Conservation (phyloP, 1,140 invertebrate species). For the Drosophila aff. region DNA sequence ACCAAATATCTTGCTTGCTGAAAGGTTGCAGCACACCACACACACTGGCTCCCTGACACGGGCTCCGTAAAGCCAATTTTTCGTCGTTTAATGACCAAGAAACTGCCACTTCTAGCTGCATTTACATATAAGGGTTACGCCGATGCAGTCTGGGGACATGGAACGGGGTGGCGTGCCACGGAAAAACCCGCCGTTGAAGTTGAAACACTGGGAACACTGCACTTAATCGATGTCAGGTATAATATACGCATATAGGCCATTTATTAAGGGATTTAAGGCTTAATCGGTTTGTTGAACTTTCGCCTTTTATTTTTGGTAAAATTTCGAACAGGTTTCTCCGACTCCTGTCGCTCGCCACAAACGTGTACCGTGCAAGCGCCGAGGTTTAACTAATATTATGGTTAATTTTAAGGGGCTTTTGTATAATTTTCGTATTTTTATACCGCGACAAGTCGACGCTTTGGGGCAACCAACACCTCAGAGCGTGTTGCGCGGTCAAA, state of each 20-base stretch:
- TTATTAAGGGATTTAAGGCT: slow-evolving; percentile 27
- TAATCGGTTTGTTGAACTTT: slow-evolving; percentile 33
- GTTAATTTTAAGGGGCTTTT: not conserved
- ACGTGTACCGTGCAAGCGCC: slow-evolving; percentile 1
- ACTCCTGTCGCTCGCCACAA: not conserved
- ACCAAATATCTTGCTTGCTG: not conserved
- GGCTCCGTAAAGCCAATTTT: slow-evolving; percentile 3
- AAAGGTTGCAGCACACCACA: slow-evolving; percentile 1
- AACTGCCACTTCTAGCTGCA: slow-evolving; percentile 5
- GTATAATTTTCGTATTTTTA: slow-evolving; percentile 10
- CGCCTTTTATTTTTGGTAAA: slow-evolving; percentile 9
- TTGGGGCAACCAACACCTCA: slow-evolving; percentile 42
- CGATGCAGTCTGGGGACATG: not conserved
- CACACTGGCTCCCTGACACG: not conserved
- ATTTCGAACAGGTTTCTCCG: slow-evolving; percentile 26
- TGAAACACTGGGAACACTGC: slow-evolving; percentile 15
- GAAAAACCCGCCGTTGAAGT: slow-evolving; percentile 11
- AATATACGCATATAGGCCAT: slow-evolving; percentile 7
- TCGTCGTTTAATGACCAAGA: slow-evolving; percentile 36
- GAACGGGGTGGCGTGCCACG: slow-evolving; percentile 20
- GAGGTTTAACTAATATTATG: slow-evolving; percentile 8
- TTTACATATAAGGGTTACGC: slow-evolving; percentile 12
- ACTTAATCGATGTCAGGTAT: slow-evolving; percentile 40
- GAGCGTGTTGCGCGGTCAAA: slow-evolving; percentile 58
- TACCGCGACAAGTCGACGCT: slow-evolving; percentile 9